Percentiles rank a stretch among this genome's conserved stretches.
Evolutionary conservation across 2,113 vertebrate species (phyloP).

Genomic region (Maylandia zebra): DNA sequence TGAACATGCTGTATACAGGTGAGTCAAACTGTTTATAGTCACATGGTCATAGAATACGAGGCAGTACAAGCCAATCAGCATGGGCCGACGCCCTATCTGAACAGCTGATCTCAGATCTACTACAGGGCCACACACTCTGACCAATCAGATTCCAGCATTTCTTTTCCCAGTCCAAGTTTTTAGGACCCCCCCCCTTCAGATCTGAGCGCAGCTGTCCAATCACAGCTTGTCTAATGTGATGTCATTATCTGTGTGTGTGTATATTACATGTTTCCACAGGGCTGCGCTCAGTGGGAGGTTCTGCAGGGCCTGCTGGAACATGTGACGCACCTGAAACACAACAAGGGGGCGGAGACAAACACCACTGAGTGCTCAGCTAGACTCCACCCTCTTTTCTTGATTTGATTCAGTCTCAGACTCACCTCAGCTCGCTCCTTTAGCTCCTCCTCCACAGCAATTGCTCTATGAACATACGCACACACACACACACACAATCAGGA

Average conservation of each 20-base stretch:
- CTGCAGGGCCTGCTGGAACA: slow-evolving; percentile 89
- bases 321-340: slow-evolving; percentile 78
- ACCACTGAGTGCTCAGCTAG: background rate
- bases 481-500: background rate
- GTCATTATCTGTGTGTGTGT: background rate
- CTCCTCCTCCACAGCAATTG: slow-evolving; percentile 86
- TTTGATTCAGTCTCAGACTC: slow-evolving; percentile 54
- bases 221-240: background rate
- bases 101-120: background rate
- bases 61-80: background rate
- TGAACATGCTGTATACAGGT: slow-evolving; percentile 14
- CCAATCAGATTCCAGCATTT: background rate
- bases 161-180: background rate
- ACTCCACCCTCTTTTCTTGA: background rate
- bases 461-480: slow-evolving; percentile 72
- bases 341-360: background rate
- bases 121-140: background rate
- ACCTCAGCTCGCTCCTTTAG: slow-evolving; percentile 87
- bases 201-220: background rate
- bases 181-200: background rate
- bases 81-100: background rate
- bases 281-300: slow-evolving; percentile 91
- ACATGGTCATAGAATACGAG: background rate
- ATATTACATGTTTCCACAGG: slow-evolving; percentile 97
- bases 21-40: background rate